Conservation (phyloP, 1,140 invertebrate species). For the Eurosta solidaginis region DNA sequence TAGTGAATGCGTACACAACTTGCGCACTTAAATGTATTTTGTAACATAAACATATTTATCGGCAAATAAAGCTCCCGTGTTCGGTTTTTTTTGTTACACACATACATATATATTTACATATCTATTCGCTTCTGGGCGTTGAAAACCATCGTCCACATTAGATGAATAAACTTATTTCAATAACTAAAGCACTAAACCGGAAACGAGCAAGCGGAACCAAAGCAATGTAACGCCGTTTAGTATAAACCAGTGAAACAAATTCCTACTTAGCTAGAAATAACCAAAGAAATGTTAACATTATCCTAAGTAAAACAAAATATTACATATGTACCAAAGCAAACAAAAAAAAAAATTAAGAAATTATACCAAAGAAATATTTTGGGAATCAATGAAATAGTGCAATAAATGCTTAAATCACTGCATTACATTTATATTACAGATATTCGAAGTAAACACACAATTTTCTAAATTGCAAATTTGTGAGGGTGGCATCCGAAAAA, state of each 20-base stretch:
- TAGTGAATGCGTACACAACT: slow-evolving; percentile 28
- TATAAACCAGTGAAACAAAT: neutral
- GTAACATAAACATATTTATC: neutral
- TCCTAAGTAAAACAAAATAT: too few relatives aligned
- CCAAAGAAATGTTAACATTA: neutral
- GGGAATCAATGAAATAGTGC: neutral
- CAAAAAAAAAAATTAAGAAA: too few relatives aligned
- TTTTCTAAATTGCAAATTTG: neutral
- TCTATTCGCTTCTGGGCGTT: neutral
- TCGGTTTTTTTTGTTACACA: too few relatives aligned
- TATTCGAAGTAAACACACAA: too few relatives aligned
- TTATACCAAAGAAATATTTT: neutral
- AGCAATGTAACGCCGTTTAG: neutral
- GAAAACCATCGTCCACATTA: neutral
- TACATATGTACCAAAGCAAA: too few relatives aligned
- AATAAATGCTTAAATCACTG: neutral
- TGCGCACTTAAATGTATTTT: neutral
- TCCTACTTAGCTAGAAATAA: neutral
- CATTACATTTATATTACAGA: neutral
- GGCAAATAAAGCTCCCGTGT: neutral
- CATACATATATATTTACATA: neutral
- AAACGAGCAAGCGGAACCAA: neutral
- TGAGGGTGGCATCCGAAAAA: neutral
- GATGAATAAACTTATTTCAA: neutral
- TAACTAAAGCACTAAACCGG: neutral